Evolutionary conservation across 35 echinoderm and acorn worm species (phyloP).

Genomic region (Antedon bifida): DNA sequence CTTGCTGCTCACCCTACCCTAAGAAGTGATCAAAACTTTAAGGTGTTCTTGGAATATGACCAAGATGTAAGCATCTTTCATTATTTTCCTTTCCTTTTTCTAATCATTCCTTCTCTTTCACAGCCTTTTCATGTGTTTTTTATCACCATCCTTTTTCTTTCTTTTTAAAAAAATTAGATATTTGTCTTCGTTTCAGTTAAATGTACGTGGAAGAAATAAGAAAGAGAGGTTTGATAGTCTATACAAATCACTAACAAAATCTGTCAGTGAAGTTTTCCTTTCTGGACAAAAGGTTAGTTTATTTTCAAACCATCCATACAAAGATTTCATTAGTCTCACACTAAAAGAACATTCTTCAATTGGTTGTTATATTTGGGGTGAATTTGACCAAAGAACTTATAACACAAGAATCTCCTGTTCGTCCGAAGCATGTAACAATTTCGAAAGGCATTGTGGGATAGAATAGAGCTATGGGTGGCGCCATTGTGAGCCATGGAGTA

Average conservation of each 20-base stretch:
- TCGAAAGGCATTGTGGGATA: too few species aligned
- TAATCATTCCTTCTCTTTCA: background rate
- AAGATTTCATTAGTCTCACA: too few species aligned
- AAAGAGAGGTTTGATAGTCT: slow-evolving; percentile 78
- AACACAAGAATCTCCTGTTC: too few species aligned
- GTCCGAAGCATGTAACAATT: too few species aligned
- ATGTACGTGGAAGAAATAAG: slow-evolving; percentile 95
- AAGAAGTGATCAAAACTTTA: slow-evolving; percentile 97
- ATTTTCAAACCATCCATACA: too few species aligned
- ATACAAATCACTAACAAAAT: slow-evolving; percentile 84
- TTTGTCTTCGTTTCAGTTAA: slow-evolving; percentile 35
- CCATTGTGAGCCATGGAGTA: too few species aligned
- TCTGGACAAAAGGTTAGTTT: slow-evolving; percentile 96
- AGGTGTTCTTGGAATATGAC: slow-evolving; percentile 97
- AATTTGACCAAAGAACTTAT: too few species aligned
- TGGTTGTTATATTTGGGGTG: too few species aligned
- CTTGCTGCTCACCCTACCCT: slow-evolving; percentile 87
- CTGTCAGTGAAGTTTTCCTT: slow-evolving; percentile 88
- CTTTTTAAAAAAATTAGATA: background rate
- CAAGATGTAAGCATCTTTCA: slow-evolving; percentile 80
- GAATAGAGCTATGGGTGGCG: too few species aligned
- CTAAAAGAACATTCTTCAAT: too few species aligned
- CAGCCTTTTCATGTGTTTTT: background rate
- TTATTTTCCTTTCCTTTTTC: too few species aligned
- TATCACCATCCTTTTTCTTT: background rate